Evolutionary conservation across 2,797 vertebrate genomes (phyloP).

Genomic region (Huso huso): DNA sequence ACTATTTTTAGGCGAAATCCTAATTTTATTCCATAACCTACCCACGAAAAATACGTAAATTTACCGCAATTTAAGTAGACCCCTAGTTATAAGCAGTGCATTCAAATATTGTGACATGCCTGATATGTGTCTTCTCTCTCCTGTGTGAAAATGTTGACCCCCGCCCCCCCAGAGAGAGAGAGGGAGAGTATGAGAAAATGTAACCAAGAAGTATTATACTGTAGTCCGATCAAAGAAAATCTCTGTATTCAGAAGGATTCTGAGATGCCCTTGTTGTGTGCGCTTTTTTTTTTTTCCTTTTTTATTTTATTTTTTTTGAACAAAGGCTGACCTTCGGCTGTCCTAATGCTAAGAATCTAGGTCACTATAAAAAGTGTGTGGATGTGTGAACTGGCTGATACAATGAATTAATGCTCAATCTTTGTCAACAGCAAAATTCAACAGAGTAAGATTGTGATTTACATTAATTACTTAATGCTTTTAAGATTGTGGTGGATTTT

Average conservation of each 20-base stretch:
- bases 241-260: constrained; percentile 39
- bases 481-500: no score
- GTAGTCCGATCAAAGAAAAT: constrained; percentile 53
- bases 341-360: constrained; percentile 28
- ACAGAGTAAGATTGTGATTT: no score
- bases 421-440: no score
- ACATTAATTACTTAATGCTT: no score
- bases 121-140: not conserved
- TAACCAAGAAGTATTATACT: constrained; percentile 44
- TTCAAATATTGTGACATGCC: not conserved
- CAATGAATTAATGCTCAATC: not conserved
- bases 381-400: not conserved
- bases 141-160: not conserved
- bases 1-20: no score
- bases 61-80: no score
- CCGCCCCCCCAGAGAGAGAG: not conserved
- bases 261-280: constrained; percentile 29
- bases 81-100: not conserved
- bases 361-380: constrained; percentile 22
- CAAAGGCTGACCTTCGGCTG: constrained; percentile 28
- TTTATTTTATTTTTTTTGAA: not conserved
- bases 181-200: constrained; percentile 34
- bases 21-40: no score
- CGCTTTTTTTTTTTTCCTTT: not conserved
- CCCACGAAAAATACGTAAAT: no score